Evolutionary conservation across 2,888 invertebrate species (phyloP).

Genomic region (Notodonta ziczac): DNA sequence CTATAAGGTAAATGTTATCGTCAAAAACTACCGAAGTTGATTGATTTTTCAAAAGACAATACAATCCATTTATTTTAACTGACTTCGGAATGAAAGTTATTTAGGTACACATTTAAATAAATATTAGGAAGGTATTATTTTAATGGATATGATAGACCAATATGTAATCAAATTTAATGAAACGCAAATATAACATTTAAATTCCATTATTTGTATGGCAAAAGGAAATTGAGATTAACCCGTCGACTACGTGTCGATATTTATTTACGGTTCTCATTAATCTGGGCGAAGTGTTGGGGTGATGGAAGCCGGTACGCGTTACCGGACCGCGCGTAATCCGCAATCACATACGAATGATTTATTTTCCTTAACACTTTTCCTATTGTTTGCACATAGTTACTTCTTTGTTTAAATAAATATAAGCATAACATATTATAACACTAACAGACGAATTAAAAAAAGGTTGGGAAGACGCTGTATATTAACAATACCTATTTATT

Average conservation of each 20-base stretch:
- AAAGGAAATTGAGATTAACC: conserved; percentile 4
- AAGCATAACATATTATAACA: no score
- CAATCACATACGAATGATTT: conserved; percentile 38
- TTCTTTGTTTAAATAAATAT: background rate
- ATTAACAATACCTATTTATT: no score
- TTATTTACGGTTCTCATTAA: conserved; percentile 42
- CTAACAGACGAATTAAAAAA: no score
- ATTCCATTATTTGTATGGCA: conserved; percentile 15
- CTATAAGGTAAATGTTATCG: no score
- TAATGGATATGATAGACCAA: no score
- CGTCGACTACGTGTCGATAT: conserved; percentile 21
- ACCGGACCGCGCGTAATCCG: conserved; percentile 29
- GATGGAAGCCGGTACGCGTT: conserved; percentile 39
- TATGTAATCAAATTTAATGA: background rate
- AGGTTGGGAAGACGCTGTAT: no score
- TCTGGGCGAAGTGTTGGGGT: conserved; percentile 37
- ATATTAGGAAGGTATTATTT: no score
- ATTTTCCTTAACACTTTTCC: conserved; percentile 20
- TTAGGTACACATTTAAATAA: no score
- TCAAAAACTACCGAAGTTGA: no score
- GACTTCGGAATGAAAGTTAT: no score
- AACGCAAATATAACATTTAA: background rate
- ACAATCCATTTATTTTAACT: no score
- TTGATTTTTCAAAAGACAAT: no score
- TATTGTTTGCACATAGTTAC: background rate